Evolutionary conservation across 2,797 vertebrate genomes (phyloP), one percentile per base, ranked within the genome.

Genomic region (Takifugu ocellatus): DNA sequence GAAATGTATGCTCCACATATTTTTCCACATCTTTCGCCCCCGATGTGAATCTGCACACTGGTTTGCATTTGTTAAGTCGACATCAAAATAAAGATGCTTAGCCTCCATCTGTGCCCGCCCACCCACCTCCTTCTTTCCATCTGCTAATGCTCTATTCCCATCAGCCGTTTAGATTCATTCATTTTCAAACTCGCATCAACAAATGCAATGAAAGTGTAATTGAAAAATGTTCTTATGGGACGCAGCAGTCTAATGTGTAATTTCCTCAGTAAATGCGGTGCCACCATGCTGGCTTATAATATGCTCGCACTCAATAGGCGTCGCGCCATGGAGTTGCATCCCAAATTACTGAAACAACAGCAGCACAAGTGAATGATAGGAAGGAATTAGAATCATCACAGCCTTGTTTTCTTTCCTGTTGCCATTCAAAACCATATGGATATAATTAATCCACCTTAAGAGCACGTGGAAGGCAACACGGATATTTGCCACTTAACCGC

Each of bases 141-240:
- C 61, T 63, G 49, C 66, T 77, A 64, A 58, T 62, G 47, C 33
- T 51, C 36, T 44, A 36, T 69, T 66, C 69, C 70, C 73, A 75
- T 33, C 49, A 42, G 66, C 72, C 63, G 7, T 47, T 51, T 51
- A 72, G 71, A 72, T 71, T 68, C 43, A 61, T 74, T 79, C 77
- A 61, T 69, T 69, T 65, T 42, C 70, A 73, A 80, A 75, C 74
- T 54, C 47, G 9, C 53, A 42, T 70, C 79, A 77, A 73, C 78
- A 79, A 84, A 81, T 68, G 64, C 82, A 85, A 82, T 87, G 74
- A 79, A 83, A 83, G 70, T 74, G 75, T 89, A 90, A 90, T 90
- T 90, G 86, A 92, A 87, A 86, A 72, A 77, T 82, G 51, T 74
- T 74, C 84, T 88, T 89, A 82, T 81, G 84, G 88, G 85, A 87